Evolutionary conservation across 2,113 vertebrate genomes (phyloP).

Genomic region (Thalassoma bifasciatum): DNA sequence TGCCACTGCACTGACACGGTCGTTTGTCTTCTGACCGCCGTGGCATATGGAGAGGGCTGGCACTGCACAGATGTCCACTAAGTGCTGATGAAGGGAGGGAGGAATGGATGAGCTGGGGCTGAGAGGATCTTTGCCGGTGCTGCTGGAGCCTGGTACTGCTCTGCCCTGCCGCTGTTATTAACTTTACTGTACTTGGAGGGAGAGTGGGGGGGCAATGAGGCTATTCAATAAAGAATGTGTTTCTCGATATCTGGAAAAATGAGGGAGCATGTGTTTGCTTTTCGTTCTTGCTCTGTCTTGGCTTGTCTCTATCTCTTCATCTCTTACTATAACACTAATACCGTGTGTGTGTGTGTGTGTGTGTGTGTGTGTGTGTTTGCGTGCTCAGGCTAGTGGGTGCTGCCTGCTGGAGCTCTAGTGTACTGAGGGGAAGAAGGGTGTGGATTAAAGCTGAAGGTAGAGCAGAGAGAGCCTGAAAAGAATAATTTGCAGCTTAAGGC

Average conservation of each 20-base stretch:
- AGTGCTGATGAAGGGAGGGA: conserved; percentile 82
- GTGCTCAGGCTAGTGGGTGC: conserved; percentile 47
- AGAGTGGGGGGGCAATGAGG: conserved; percentile 44
- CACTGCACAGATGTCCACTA: conserved; percentile 83
- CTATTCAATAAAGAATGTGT: conserved; percentile 55
- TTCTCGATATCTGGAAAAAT: conserved; percentile 51
- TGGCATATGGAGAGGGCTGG: conserved; percentile 80
- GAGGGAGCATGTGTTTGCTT: conserved; percentile 52
- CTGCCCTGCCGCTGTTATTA: conserved; percentile 70
- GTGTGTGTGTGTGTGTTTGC: background rate
- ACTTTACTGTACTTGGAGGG: conserved; percentile 63
- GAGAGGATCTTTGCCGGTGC: conserved; percentile 70
- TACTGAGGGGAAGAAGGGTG: conserved; percentile 58
- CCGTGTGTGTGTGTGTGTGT: too few relatives aligned
- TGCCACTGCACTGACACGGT: conserved; percentile 71
- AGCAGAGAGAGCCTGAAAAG: conserved; percentile 89
- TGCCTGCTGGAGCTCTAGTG: conserved; percentile 48
- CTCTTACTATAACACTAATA: conserved; percentile 4
- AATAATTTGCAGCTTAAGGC: conserved; percentile 97
- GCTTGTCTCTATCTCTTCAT: conserved; percentile 7
- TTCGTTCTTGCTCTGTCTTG: conserved; percentile 27
- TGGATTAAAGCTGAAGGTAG: conserved; percentile 89
- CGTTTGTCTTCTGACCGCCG: conserved; percentile 79
- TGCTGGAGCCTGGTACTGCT: conserved; percentile 70
- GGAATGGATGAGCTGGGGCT: conserved; percentile 66